Evolutionary conservation across 2,797 vertebrate species (phyloP), one percentile per base, ranked within the genome.

Genomic region (Enteromius viviparus): DNA sequence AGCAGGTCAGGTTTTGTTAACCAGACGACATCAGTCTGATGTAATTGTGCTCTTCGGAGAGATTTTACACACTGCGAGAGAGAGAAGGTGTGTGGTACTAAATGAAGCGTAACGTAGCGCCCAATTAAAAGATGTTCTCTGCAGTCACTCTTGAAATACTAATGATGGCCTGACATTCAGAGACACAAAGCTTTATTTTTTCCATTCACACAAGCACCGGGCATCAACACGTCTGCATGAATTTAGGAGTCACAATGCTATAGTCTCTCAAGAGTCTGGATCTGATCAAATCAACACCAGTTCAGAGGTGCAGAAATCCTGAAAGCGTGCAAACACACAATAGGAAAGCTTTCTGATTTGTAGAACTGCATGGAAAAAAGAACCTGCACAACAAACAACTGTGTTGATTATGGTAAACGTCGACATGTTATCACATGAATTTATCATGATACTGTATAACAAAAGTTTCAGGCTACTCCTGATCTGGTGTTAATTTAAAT

Each of bases 41-140:
- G 40, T 49, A 34, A 65, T 78, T 49, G 26, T 62, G 76, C 23
- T 60, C 58, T 60, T 60, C 12, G 58, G 10, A 29, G 23, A 6
- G 23, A 29, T 60, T 60, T 60, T 60, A 60, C 29, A 74, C 14
- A 6, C 53, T 58, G 21, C 60, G 34, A 76, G 74, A 1, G 53
- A 60, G 53, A 76, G 74, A 23, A 40, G 9, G 10, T 10, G 49
- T 4, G 21, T 47, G 6, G 7, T 4, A 23, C 23, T n/a, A 77
- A 42, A 78, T 47, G 37, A 78, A 65, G 53, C 34, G 14, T 42
- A 40, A 37, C 7, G 4, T 3, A 65, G 23, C 3, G 17, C 17
- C 60, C 26, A 66, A 66, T 78, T 78, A 78, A 47, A 78, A 66
- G 15, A 26, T 15, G 26, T n/a, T 75, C 49, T 75, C 49, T 71